These are phyloP conservation scores for Ursus arctos DNA, from an alignment of 2,113 vertebrate genomes.

Conservation along the genomic window DNA sequence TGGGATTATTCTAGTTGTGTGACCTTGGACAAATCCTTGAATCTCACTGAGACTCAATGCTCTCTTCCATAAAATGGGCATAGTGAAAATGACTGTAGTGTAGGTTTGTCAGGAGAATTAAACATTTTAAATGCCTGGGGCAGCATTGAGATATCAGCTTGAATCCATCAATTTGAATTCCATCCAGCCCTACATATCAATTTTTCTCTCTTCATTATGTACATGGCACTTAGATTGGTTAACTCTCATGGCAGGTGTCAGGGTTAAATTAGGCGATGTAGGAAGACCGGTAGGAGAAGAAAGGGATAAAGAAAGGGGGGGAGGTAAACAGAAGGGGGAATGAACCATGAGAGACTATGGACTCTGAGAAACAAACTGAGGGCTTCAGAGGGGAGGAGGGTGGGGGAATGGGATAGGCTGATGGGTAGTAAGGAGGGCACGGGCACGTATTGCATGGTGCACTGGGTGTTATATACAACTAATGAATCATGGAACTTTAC, in stretches of 20 bases:
- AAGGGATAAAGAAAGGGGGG: too few species aligned
- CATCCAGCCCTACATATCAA: background rate
- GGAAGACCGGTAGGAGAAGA: too few species aligned
- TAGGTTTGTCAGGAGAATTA: background rate
- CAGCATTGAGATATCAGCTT: background rate
- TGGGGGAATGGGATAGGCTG: too few species aligned
- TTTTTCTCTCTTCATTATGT: background rate
- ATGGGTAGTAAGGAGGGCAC: too few species aligned
- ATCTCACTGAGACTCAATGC: background rate
- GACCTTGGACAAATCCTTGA: background rate
- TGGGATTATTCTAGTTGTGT: background rate
- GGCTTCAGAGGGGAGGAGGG: too few species aligned
- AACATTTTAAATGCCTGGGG: background rate
- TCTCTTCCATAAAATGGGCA: conserved; percentile 34
- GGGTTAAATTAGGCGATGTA: background rate
- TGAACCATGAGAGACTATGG: too few species aligned
- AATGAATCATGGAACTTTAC: too few species aligned
- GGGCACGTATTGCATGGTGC: too few species aligned
- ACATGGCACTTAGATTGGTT: background rate
- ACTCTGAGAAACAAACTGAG: too few species aligned
- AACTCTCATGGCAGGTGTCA: background rate
- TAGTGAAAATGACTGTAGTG: background rate
- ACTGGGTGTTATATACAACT: too few species aligned
- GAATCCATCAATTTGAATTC: background rate
- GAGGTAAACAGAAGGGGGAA: too few species aligned